Evolutionary conservation across 2,113 vertebrate genomes (phyloP).

Genomic region (Caranx ignobilis): DNA sequence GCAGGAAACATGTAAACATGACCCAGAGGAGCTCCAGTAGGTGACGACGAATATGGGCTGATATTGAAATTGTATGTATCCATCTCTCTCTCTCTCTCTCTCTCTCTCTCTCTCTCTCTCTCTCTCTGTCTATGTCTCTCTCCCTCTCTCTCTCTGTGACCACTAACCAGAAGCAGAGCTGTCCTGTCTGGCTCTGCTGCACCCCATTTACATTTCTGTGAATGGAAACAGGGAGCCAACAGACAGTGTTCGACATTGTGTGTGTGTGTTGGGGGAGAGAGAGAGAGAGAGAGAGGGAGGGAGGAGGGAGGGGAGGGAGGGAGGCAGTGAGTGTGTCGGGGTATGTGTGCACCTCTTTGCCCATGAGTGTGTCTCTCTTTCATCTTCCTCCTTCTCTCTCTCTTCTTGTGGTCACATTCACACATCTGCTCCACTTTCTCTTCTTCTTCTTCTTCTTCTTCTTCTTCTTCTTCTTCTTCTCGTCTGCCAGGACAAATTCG

Average conservation of each 20-base stretch:
- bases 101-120: no score
- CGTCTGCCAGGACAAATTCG: conserved; percentile 11
- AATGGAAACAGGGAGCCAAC: conserved; percentile 58
- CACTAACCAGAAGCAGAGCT: conserved; percentile 58
- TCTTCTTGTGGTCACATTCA: not conserved
- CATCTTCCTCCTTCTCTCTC: conserved; percentile 24
- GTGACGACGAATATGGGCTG: no score
- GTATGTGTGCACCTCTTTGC: conserved; percentile 14
- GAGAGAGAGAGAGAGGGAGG: no score
- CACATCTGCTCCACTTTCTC: conserved; percentile 33
- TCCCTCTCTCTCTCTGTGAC: conserved; percentile 13
- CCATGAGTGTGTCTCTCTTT: conserved; percentile 18
- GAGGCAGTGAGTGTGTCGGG: conserved; percentile 4
- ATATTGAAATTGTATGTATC: no score
- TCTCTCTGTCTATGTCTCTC: not conserved
- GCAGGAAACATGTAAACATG: no score
- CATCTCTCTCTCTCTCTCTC: no score
- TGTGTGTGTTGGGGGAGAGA: conserved; percentile 15
- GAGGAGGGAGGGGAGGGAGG: not conserved
- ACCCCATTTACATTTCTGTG: conserved; percentile 70
- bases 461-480: not conserved
- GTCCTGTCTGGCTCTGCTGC: conserved; percentile 57
- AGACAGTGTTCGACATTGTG: conserved; percentile 4
- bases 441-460: not conserved
- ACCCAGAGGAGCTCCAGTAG: no score